Percentiles rank a stretch among this genome's conserved stretches.
These are phyloP conservation scores for Fabriciana adippe DNA, from an alignment of 2,888 invertebrate species.

Conservation along the genomic window DNA sequence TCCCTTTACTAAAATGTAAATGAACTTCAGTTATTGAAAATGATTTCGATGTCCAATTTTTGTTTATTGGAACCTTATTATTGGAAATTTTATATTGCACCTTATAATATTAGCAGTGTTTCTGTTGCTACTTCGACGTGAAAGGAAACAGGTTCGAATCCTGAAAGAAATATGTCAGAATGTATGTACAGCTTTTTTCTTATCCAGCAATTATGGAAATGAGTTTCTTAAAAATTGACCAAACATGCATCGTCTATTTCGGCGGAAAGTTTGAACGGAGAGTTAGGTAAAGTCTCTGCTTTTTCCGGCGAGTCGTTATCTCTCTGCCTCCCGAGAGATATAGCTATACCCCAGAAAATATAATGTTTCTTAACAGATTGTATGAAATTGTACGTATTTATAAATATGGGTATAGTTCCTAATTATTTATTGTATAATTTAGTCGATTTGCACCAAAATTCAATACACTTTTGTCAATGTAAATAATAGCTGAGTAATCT, in stretches of 20 bases:
- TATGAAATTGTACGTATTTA: slow-evolving; percentile 9
- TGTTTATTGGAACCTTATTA: too few species aligned
- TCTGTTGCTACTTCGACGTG: too few species aligned
- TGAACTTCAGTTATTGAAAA: slow-evolving; percentile 7
- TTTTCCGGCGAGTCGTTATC: not conserved
- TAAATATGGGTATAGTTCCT: slow-evolving; percentile 20
- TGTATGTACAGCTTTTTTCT: too few species aligned
- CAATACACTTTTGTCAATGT: not conserved
- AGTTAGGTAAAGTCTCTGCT: not conserved
- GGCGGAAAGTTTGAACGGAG: not conserved
- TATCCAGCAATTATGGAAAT: too few species aligned
- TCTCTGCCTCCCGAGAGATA: not conserved
- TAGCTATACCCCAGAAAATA: slow-evolving; percentile 11
- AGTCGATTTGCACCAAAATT: slow-evolving; percentile 35
- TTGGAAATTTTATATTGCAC: too few species aligned
- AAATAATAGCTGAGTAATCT: not conserved
- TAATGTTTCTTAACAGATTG: slow-evolving; percentile 12
- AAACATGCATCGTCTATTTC: not conserved
- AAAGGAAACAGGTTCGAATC: not conserved
- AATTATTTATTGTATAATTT: slow-evolving; percentile 14
- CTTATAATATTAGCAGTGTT: too few species aligned
- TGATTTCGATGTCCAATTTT: slow-evolving; percentile 3
- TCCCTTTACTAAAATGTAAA: not conserved
- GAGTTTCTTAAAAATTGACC: too few species aligned
- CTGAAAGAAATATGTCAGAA: not conserved